Base-by-base conservation (phyloP, 2,113 vertebrate species). In the Cyanoliseus patagonus region DNA sequence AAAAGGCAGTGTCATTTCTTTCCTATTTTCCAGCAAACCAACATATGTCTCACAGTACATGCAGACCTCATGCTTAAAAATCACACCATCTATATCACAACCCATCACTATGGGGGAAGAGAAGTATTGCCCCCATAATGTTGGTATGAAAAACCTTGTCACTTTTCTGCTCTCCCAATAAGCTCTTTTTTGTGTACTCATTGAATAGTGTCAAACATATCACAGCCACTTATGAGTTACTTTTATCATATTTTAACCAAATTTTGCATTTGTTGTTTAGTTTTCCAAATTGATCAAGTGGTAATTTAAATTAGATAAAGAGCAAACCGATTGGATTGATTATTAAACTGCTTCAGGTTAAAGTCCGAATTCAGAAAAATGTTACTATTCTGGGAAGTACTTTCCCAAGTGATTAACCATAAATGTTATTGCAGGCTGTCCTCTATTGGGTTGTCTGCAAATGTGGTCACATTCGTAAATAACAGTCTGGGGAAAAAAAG, bases 71-170 rank as follows among this genome's bases (percentile, higher is more conserved):
- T 33, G 33, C 13, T 55, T 52, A 52, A 59, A 57, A 73, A 35
- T 13, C 25, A 22, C 33, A 13, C 8, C 8, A 4, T n/a, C 55
- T 57, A 22, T n/a, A 57, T n/a, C 55, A 23, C 55, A 57, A 9
- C 55, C 33, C 6, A 3, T 57, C 55, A 57, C 55, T n/a, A 57
- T 23, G 33, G 13, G 8, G 13, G 33, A 20, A 47, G 25, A 28
- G 13, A 81, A 63, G 1, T 30, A 18, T 39, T 73, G 10, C 47
- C 17, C 4, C 17, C 1, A 2, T 70, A 46, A 49, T 1, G 1
- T 15, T 57, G 27, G 7, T 63, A 37, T n/a, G 13, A 79, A 53
- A 83, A 81, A 77, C 4, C 1, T 35, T 39, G 70, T 88, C 63
- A 20, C 12, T 67, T 59, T 85, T 49, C 31, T 57, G 13, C 10